phyloP scores from a whole-genome alignment of 2,797 vertebrate species.

The Sciurus vulgaris region DNA sequence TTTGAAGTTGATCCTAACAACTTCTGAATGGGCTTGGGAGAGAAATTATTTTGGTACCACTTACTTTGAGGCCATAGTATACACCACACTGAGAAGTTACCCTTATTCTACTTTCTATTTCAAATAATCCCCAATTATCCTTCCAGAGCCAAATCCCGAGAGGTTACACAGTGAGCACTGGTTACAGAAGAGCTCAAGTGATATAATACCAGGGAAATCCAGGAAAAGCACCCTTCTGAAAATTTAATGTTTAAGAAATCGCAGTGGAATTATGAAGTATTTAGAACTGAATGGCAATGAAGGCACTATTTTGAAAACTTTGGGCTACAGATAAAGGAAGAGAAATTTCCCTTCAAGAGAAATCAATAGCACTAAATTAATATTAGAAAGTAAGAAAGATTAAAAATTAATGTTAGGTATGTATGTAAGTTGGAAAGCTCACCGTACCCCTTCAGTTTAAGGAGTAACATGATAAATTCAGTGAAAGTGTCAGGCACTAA shows the following conservation, averaged over 20 bases:
- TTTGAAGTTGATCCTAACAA: neutral
- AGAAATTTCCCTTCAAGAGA: conserved; percentile 13
- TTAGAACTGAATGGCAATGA: conserved; percentile 39
- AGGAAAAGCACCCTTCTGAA: conserved; percentile 40
- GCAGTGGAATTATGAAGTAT: neutral
- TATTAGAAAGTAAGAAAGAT: conserved; percentile 36
- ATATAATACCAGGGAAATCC: neutral
- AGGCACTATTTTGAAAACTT: conserved; percentile 47
- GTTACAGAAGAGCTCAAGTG: conserved; percentile 13
- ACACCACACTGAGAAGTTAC: conserved; percentile 18
- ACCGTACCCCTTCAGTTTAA: neutral
- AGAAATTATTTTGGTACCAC: neutral
- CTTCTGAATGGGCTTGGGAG: neutral
- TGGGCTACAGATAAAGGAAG: conserved; percentile 10
- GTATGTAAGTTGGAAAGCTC: neutral
- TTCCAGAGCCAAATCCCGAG: conserved; percentile 42
- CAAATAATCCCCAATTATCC: conserved; percentile 49
- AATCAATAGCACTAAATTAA: conserved; percentile 6
- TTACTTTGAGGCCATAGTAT: conserved; percentile 35
- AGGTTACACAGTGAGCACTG: neutral
- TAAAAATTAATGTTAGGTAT: neutral
- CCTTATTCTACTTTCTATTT: conserved; percentile 60
- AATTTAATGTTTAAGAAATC: conserved; percentile 58
- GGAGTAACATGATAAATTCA: neutral
- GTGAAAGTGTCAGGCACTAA: neutral